phyloP scores from a whole-genome alignment of 2,113 vertebrate species.

The Gobius niger region DNA sequence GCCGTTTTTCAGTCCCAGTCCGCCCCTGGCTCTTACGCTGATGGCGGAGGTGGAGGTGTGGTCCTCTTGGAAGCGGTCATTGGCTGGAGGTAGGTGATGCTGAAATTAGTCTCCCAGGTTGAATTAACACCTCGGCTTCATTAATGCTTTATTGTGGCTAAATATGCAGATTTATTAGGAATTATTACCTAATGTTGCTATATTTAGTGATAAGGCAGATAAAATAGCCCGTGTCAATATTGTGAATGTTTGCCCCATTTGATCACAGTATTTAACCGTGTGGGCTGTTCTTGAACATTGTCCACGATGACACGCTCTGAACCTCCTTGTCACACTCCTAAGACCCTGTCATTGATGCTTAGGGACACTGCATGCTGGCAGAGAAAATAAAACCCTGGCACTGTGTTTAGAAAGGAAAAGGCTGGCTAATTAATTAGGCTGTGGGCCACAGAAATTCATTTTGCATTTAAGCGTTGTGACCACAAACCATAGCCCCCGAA shows the following conservation, averaged over 20 bases:
- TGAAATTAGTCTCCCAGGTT: too few species aligned
- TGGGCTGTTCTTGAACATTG: not conserved
- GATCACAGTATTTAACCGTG: not conserved
- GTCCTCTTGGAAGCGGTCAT: too few species aligned
- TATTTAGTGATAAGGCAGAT: not conserved
- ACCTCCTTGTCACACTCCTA: slow-evolving; percentile 21
- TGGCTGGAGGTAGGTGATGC: too few species aligned
- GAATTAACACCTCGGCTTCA: too few species aligned
- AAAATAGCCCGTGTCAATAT: not conserved
- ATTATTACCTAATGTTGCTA: not conserved
- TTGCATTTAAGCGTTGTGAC: slow-evolving; percentile 66
- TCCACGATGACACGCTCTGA: not conserved
- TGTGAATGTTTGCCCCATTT: not conserved
- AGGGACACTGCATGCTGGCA: slow-evolving; percentile 30
- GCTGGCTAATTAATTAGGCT: slow-evolving; percentile 74
- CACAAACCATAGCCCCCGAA: slow-evolving; percentile 65
- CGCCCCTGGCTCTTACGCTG: too few species aligned
- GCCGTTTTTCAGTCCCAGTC: too few species aligned
- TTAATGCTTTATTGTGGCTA: too few species aligned
- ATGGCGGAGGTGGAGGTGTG: too few species aligned
- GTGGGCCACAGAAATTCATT: slow-evolving; percentile 70
- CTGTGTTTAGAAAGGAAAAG: slow-evolving; percentile 44
- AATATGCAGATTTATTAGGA: not conserved
- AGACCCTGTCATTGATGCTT: slow-evolving; percentile 62
- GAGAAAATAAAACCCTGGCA: slow-evolving; percentile 48